Percentiles rank a stretch among this genome's conserved stretches.
phyloP scores from a whole-genome alignment of 2,113 vertebrate genomes.

The Regulus satrapa region DNA sequence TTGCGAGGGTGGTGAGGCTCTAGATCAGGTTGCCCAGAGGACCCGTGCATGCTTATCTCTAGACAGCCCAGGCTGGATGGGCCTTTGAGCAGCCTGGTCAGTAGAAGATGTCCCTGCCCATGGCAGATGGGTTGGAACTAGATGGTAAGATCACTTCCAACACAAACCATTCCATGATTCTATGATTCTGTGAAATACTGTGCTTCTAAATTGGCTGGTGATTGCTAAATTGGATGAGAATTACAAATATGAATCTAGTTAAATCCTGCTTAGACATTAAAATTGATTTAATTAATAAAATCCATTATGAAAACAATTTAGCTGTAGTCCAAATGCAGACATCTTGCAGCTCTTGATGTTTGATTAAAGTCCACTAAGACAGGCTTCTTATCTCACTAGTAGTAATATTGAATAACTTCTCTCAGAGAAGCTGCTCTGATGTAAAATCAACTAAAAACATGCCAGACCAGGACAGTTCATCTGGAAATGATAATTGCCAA shows the following conservation, averaged over 20 bases:
- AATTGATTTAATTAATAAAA: background rate
- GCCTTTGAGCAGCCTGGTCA: background rate
- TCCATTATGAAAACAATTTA: background rate
- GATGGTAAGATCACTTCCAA: background rate
- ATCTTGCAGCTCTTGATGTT: background rate
- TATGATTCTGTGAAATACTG: background rate
- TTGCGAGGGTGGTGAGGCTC: background rate
- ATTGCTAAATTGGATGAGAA: background rate
- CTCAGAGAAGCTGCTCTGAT: background rate
- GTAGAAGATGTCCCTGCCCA: background rate
- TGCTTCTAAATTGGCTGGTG: background rate
- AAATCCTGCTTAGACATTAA: background rate
- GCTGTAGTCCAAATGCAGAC: background rate
- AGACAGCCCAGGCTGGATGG: fast-evolving
- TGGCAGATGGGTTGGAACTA: background rate
- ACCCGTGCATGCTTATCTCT: too few species aligned
- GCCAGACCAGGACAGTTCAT: background rate
- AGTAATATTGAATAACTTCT: background rate
- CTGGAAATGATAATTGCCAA: background rate
- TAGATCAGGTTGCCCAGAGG: background rate
- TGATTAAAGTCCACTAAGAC: background rate
- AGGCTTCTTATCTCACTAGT: background rate
- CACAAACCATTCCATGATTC: background rate
- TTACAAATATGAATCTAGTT: background rate
- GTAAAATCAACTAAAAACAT: background rate